Percentiles rank a stretch among this genome's conserved stretches.
phyloP scores from a whole-genome alignment of 2,888 invertebrate species.

The Mechanitis messenoides region DNA sequence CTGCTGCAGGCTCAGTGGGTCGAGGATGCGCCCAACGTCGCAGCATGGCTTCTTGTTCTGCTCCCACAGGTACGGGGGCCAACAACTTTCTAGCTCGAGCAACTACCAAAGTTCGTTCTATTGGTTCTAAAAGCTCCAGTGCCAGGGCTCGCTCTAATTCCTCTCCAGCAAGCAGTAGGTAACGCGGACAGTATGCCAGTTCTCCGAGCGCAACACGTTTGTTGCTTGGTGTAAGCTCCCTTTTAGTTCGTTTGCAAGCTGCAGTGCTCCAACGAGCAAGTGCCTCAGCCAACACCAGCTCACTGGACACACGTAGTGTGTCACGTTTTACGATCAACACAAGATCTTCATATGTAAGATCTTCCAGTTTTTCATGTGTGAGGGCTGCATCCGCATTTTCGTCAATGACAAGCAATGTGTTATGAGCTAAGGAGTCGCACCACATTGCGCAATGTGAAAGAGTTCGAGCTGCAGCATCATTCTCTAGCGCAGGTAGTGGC shows the following conservation, averaged over 20 bases:
- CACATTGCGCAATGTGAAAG: slow-evolving; percentile 68
- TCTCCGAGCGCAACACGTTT: slow-evolving; percentile 68
- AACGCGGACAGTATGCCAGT: slow-evolving; percentile 79
- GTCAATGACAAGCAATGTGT: slow-evolving; percentile 77
- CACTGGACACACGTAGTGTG: slow-evolving; percentile 79
- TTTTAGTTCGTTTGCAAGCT: slow-evolving; percentile 62
- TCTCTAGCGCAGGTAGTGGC: slow-evolving; percentile 59
- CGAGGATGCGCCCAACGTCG: slow-evolving; percentile 66
- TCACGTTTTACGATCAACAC: slow-evolving; percentile 80
- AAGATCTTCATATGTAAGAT: slow-evolving; percentile 80
- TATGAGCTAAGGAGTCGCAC: slow-evolving; percentile 80
- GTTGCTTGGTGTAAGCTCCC: slow-evolving; percentile 64
- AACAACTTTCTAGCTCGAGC: slow-evolving; percentile 62
- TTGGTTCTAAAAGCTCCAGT: slow-evolving; percentile 63
- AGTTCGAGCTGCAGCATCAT: slow-evolving; percentile 56
- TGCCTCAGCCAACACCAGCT: slow-evolving; percentile 78
- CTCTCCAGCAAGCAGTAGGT: slow-evolving; percentile 79
- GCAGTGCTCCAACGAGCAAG: slow-evolving; percentile 75
- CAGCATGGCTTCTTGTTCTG: slow-evolving; percentile 63
- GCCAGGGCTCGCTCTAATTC: slow-evolving; percentile 78
- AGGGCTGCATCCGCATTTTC: slow-evolving; percentile 64
- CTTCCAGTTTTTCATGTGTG: slow-evolving; percentile 63
- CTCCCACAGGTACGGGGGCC: slow-evolving; percentile 65
- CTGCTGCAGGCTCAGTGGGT: slow-evolving; percentile 57
- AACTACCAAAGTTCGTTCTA: slow-evolving; percentile 63